Evolutionary conservation across 2,797 vertebrate species (phyloP).

Genomic region (Fratercula arctica): DNA sequence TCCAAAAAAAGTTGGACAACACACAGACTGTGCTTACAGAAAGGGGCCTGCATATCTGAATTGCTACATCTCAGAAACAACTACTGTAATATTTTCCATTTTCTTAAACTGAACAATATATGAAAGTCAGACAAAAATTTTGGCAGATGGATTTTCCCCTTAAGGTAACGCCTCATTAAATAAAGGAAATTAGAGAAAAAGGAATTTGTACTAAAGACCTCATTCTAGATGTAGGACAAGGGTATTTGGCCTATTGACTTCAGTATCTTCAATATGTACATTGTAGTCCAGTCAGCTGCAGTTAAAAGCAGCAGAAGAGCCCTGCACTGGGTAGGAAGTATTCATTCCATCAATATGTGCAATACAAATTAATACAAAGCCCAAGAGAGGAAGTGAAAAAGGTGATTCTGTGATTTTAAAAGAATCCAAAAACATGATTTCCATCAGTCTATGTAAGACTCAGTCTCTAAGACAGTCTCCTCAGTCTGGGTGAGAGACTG

Average conservation of each 20-base stretch:
- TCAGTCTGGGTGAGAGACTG: not conserved
- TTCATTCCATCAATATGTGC: not conserved
- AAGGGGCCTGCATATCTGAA: not conserved
- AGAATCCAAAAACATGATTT: not conserved
- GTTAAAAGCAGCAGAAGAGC: not conserved
- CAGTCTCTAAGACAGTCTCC: not conserved
- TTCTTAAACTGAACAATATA: not conserved
- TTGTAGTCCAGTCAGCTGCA: not conserved
- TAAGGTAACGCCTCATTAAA: not conserved
- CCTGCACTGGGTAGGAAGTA: not conserved
- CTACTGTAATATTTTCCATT: not conserved
- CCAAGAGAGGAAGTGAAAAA: not conserved
- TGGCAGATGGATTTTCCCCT: conserved; percentile 1
- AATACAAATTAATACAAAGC: not conserved
- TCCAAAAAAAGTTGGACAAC: not conserved
- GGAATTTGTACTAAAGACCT: not conserved
- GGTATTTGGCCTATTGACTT: not conserved
- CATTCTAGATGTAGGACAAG: not conserved
- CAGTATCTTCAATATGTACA: not conserved
- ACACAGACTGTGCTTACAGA: not conserved
- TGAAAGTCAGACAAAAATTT: not conserved
- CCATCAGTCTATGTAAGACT: not conserved
- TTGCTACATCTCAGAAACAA: not conserved
- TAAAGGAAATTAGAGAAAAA: not conserved
- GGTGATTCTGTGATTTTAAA: not conserved